Evolutionary conservation across 2,113 vertebrate genomes (phyloP).

Genomic region (Pundamilia nyererei): DNA sequence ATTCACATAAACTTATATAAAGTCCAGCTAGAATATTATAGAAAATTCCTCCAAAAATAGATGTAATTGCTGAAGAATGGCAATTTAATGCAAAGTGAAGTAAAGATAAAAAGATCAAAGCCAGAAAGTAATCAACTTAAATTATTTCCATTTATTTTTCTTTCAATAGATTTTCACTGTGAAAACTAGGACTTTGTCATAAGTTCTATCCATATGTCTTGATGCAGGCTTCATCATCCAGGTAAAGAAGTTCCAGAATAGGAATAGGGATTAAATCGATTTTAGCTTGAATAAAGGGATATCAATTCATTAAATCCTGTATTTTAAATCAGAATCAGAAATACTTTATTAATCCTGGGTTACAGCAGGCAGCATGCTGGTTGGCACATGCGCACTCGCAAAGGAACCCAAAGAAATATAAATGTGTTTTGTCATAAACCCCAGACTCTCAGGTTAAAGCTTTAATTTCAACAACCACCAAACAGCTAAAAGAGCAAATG

Average conservation of each 20-base stretch:
- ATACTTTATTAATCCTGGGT: neutral
- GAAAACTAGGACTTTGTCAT: neutral
- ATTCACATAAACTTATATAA: neutral
- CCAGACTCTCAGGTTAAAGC: neutral
- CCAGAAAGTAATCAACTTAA: neutral
- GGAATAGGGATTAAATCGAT: fast-evolving
- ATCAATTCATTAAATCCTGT: fast-evolving
- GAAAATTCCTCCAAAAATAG: neutral
- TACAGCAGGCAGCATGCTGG: neutral
- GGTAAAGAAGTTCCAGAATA: neutral
- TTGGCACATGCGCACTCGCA: neutral
- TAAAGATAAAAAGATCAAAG: neutral
- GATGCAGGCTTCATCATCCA: neutral
- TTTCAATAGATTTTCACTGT: neutral
- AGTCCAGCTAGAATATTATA: neutral
- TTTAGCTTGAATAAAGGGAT: neutral
- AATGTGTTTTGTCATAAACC: neutral
- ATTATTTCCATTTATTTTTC: neutral
- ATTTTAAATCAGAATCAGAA: neutral
- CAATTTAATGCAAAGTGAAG: neutral
- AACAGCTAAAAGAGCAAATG: neutral
- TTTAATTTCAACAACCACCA: neutral
- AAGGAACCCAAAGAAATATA: fast-evolving
- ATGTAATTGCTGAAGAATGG: neutral
- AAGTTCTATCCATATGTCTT: neutral